Conservation (phyloP, 2,888 invertebrate genomes). For the Yponomeuta malinellus region DNA sequence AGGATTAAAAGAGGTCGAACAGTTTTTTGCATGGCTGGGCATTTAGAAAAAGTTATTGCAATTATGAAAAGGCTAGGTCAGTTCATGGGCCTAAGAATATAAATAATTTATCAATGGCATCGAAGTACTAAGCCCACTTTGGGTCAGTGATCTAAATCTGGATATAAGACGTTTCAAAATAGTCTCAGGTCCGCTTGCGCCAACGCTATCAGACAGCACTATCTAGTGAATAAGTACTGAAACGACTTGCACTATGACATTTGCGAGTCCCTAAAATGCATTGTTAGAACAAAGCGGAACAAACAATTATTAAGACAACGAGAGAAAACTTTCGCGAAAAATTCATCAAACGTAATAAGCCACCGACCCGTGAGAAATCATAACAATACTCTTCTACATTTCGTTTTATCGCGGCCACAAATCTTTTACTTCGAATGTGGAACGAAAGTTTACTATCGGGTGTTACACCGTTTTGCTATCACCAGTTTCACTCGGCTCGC, state of each 20-base stretch:
- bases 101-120: no score
- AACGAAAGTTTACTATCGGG: slow-evolving; percentile 30
- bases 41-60: not conserved
- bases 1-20: not conserved
- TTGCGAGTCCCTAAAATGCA: no score
- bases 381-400: slow-evolving; percentile 17
- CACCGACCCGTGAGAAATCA: slow-evolving; percentile 6
- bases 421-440: slow-evolving; percentile 44
- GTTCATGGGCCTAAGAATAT: no score
- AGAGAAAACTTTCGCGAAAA: not conserved
- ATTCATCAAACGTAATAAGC: slow-evolving; percentile 3
- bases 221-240: no score
- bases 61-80: not conserved
- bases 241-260: no score
- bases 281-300: not conserved
- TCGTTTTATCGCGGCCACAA: slow-evolving; percentile 30
- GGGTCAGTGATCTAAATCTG: no score
- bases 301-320: not conserved
- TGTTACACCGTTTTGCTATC: slow-evolving; percentile 2
- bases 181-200: no score
- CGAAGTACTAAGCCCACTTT: no score
- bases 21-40: not conserved
- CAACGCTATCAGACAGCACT: no score
- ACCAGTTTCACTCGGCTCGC: not conserved
- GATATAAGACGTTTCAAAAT: no score